Evolutionary conservation across 2,113 vertebrate genomes (phyloP), one percentile per base, ranked within the genome.

Genomic region (Pedionomus torquatus): DNA sequence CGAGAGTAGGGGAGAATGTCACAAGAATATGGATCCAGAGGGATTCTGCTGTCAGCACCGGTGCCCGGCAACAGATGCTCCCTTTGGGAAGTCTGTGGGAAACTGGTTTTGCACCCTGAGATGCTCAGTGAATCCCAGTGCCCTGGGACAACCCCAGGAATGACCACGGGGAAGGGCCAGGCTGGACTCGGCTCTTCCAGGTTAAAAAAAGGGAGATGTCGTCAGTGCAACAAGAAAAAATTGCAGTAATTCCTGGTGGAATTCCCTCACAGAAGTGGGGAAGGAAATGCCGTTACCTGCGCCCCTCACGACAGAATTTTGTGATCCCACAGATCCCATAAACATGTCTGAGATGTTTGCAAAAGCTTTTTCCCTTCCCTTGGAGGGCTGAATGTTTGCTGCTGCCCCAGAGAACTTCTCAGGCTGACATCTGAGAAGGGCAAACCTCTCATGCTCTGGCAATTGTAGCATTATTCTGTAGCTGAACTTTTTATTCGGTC

Each of bases 391-490:
- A 55, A 12, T 37, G 31, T 30, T 79, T 43, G 57, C 80, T 79
- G 87, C 88, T 72, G 11, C 92, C 94, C 61, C 65, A 14, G 4
- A 33, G 72, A 75, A 13, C 57, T 65, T 41, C 17, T 54, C 78
- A 55, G 87, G 93, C 89, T 92, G 92, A 81, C 71, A 77, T 84
- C 77, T n/a, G 83, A 94, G 93, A 87, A 92, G 86, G 89, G 79
- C 81, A 77, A 83, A 85, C 75, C 64, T 86, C 8, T 0, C 19
- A 4, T 85, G 76, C 82, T 90, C 84, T 85, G 94, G 60, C 82
- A 65, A 3, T 61, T 6, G n/a, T 31, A 48, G 28, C 33, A 5
- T 37, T 77, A 44, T 81, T 74, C 64, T 89, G 63, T 11, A 75
- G 64, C 0, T 86, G 76, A 95, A 94, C 80, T 93, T 87, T 35